These are phyloP conservation scores for Conistra vaccinii DNA, from an alignment of 2,888 invertebrate species.

Conservation along the genomic window DNA sequence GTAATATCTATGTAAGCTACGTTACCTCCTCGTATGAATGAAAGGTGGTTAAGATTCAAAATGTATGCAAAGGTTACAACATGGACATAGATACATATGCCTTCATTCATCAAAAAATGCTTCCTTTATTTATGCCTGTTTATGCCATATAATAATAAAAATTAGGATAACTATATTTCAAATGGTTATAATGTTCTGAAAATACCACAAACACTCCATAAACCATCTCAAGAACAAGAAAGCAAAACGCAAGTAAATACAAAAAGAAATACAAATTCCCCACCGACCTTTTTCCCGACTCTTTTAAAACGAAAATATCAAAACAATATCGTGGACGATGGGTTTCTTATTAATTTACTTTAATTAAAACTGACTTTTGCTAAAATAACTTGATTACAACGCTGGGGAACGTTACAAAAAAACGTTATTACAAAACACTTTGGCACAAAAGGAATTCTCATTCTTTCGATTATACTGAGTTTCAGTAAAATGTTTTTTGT, in stretches of 20 bases:
- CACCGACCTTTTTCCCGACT: constrained; percentile 1
- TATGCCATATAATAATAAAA: neutral
- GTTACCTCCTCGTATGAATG: neutral
- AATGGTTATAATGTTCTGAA: neutral
- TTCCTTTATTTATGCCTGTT: too few species aligned
- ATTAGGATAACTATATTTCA: neutral
- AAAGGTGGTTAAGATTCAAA: neutral
- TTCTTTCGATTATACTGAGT: constrained; percentile 48
- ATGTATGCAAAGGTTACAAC: neutral
- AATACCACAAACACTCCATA: neutral
- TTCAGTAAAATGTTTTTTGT: constrained; percentile 37
- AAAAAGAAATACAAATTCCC: constrained; percentile 21
- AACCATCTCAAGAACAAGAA: neutral
- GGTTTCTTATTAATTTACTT: constrained; percentile 65
- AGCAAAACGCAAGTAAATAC: neutral
- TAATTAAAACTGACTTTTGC: constrained; percentile 66
- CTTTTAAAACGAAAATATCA: constrained; percentile 55
- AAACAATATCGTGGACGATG: constrained; percentile 57
- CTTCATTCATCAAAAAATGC: neutral
- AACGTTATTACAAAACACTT: constrained; percentile 59
- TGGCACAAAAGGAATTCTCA: constrained; percentile 51
- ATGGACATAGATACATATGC: neutral
- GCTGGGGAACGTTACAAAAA: constrained; percentile 42
- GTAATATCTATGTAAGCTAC: neutral
- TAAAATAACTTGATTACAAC: constrained; percentile 66